Percentiles rank a stretch among this genome's conserved stretches.
These are phyloP conservation scores for Marmota monax DNA, from an alignment of 2,113 vertebrate genomes.

Conservation along the genomic window DNA sequence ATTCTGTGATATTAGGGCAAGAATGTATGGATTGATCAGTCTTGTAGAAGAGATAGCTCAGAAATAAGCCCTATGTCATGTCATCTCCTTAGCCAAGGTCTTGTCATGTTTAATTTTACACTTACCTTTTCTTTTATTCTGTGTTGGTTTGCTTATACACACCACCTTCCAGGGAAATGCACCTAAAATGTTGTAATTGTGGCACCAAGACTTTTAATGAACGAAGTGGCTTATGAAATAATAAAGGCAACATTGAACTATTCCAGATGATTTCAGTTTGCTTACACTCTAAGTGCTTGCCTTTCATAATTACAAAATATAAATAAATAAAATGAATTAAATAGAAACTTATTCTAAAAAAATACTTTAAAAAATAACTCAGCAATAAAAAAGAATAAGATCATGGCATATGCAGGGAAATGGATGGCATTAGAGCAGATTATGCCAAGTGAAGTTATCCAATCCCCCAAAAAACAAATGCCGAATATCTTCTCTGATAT, in stretches of 20 bases:
- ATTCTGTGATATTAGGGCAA: neutral
- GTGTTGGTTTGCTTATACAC: neutral
- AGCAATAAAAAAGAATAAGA: neutral
- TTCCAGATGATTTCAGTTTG: neutral
- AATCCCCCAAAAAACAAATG: no score
- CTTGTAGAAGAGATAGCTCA: neutral
- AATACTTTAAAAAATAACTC: neutral
- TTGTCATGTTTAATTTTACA: neutral
- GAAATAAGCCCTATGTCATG: neutral
- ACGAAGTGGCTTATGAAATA: neutral
- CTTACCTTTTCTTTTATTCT: neutral
- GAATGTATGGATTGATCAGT: neutral
- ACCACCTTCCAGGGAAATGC: neutral
- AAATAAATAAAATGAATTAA: neutral
- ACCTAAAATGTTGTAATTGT: neutral
- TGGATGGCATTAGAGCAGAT: no score
- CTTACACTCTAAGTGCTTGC: neutral
- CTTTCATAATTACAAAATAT: neutral
- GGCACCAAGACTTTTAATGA: neutral
- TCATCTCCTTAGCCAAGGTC: neutral
- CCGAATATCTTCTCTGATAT: no score
- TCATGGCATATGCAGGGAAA: no score
- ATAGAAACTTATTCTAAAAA: neutral
- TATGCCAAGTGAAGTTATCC: no score
- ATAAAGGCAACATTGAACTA: neutral